A percentile compares a stretch with the other conserved stretches of the same genome.
Conservation (phyloP, 2,113 vertebrate genomes). For the Sinosuthora webbiana region DNA sequence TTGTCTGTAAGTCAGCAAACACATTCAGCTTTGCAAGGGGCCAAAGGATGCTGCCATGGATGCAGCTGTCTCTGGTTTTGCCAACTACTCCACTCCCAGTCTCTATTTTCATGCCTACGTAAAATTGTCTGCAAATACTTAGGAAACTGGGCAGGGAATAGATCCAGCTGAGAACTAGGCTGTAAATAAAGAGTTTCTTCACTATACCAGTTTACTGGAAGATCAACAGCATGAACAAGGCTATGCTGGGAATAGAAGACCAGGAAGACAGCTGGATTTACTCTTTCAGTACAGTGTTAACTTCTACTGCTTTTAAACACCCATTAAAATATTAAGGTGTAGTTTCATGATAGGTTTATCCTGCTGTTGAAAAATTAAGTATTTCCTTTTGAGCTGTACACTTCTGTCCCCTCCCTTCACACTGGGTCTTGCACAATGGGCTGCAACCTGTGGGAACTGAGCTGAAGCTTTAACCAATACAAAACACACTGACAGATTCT, state of each 20-base stretch:
- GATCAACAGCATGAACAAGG: neutral
- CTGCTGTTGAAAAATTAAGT: neutral
- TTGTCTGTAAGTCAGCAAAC: neutral
- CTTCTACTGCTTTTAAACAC: neutral
- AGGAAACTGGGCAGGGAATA: neutral
- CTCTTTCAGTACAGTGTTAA: neutral
- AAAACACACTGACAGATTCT: neutral
- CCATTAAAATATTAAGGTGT: neutral
- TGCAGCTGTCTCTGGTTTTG: neutral
- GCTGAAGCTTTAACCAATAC: neutral
- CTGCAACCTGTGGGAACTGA: neutral
- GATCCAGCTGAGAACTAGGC: neutral
- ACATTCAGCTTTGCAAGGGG: neutral
- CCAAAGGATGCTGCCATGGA: neutral
- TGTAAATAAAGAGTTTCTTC: neutral
- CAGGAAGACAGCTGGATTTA: neutral
- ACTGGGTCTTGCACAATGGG: neutral
- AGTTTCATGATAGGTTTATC: neutral
- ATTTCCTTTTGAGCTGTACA: neutral
- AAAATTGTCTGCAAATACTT: neutral
- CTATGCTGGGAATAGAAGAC: neutral
- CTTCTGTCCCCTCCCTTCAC: neutral
- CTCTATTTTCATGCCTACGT: neutral
- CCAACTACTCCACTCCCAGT: neutral
- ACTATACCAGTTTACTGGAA: neutral